These are phyloP conservation scores for Pampus argenteus DNA, from an alignment of 2,797 vertebrate genomes.

Conservation along the genomic window DNA sequence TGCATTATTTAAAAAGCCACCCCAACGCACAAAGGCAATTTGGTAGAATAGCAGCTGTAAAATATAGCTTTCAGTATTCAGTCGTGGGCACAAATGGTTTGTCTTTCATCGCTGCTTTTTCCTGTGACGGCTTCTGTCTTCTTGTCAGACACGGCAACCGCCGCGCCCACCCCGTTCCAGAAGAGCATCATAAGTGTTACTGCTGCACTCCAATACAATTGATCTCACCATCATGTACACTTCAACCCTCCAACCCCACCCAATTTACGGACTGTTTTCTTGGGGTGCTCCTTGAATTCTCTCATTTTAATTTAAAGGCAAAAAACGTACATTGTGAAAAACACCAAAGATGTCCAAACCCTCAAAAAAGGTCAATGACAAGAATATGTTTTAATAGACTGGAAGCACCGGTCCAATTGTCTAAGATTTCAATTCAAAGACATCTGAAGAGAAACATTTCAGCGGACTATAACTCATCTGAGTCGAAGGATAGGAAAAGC, in stretches of 20 bases:
- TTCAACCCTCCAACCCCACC: slow-evolving; percentile 66
- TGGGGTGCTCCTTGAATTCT: slow-evolving; percentile 38
- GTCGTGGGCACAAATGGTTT: slow-evolving; percentile 78
- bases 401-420: slow-evolving; percentile 2
- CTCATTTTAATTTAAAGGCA: slow-evolving; percentile 49
- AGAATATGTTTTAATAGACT: slow-evolving; percentile 14
- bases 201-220: slow-evolving; percentile 75
- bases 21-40: slow-evolving; percentile 85
- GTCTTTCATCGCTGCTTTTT: slow-evolving; percentile 71
- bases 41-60: slow-evolving; percentile 80
- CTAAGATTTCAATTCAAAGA: slow-evolving; percentile 19
- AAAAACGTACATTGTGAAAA: too few relatives aligned
- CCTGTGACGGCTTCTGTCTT: slow-evolving; percentile 67
- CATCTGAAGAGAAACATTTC: slow-evolving; percentile 30
- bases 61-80: slow-evolving; percentile 79
- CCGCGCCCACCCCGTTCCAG: slow-evolving; percentile 55
- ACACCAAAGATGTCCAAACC: slow-evolving; percentile 19
- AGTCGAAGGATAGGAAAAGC: slow-evolving; percentile 27
- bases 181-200: slow-evolving; percentile 72
- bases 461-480: slow-evolving; percentile 18
- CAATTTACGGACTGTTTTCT: slow-evolving; percentile 50
- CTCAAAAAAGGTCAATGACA: slow-evolving; percentile 33
- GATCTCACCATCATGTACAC: slow-evolving; percentile 74
- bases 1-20: slow-evolving; percentile 86
- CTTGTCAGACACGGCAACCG: slow-evolving; percentile 69